Conservation (phyloP, 2,113 vertebrate genomes). For the Fregata magnificens region DNA sequence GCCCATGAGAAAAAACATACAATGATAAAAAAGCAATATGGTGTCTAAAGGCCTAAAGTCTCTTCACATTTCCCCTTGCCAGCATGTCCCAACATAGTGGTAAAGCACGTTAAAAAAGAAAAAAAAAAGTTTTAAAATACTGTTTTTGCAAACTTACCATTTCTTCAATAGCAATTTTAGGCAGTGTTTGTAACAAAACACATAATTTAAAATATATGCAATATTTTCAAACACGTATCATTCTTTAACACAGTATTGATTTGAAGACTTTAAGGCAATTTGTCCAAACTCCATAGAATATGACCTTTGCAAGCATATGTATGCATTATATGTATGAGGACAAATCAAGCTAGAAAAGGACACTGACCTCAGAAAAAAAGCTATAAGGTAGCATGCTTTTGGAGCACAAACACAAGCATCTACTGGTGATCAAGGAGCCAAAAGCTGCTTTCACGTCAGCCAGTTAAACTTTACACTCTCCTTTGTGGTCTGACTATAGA, state of each 20-base stretch:
- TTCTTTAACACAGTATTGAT: not conserved
- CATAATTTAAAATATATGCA: not conserved
- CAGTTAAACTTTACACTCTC: not conserved
- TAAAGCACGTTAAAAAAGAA: not conserved
- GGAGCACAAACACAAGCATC: not conserved
- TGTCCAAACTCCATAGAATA: not conserved
- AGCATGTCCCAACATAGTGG: not conserved
- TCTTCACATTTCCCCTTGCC: not conserved
- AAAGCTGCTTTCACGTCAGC: not conserved
- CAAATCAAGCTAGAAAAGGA: not conserved
- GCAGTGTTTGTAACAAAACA: not conserved
- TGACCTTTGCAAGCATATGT: not conserved
- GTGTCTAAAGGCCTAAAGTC: not conserved
- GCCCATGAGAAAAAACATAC: not conserved
- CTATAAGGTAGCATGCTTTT: not conserved
- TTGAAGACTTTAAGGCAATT: not conserved
- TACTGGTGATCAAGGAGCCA: not conserved
- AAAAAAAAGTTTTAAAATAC: not conserved
- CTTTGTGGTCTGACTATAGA: not conserved
- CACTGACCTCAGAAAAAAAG: not conserved
- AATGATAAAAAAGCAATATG: not conserved
- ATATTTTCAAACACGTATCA: not conserved
- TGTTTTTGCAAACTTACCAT: not conserved
- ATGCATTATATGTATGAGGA: not conserved
- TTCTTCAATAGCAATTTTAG: not conserved